Percentiles rank a stretch among this genome's conserved stretches.
Conservation (phyloP, 2,888 invertebrate genomes). For the Sminthurides aquaticus region DNA sequence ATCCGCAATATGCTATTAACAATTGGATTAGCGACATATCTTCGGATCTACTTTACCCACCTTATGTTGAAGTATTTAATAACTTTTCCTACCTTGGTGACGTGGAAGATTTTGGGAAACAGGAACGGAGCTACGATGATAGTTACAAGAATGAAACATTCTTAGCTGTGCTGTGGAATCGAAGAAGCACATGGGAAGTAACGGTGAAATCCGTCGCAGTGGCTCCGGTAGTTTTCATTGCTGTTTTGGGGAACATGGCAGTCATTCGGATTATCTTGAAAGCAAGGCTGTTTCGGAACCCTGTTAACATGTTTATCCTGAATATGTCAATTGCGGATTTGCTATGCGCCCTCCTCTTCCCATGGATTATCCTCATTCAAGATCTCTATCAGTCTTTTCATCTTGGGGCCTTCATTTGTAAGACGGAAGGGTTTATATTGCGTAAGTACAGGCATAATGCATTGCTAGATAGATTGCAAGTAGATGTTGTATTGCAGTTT, state of each 20-base stretch:
- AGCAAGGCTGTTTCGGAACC: conserved; percentile 59
- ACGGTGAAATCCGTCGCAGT: conserved; percentile 56
- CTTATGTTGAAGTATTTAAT: background rate
- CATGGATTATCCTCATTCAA: conserved; percentile 66
- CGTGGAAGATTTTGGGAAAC: background rate
- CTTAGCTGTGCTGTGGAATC: conserved; percentile 61
- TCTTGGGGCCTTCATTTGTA: conserved; percentile 65
- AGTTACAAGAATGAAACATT: conserved; percentile 12
- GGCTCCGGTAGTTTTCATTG: conserved; percentile 57
- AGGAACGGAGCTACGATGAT: background rate
- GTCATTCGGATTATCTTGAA: conserved; percentile 58
- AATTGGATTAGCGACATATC: background rate
- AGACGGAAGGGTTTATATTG: conserved; percentile 68
- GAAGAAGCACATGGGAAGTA: conserved; percentile 56
- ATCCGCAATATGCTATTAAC: background rate
- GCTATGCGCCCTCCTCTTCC: conserved; percentile 59
- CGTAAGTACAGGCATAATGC: conserved; percentile 52
- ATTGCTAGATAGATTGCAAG: conserved; percentile 1
- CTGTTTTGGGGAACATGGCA: conserved; percentile 60
- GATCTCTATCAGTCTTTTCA: conserved; percentile 73
- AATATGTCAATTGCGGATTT: conserved; percentile 69
- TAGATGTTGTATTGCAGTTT: too few relatives aligned
- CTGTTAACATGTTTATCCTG: conserved; percentile 64
- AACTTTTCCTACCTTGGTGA: background rate
- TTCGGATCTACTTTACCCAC: background rate